A percentile compares a stretch with the other conserved stretches of the same genome.
These are phyloP conservation scores for Poeciliopsis presidionis DNA, from an alignment of 2,797 vertebrate species.

Conservation along the genomic window DNA sequence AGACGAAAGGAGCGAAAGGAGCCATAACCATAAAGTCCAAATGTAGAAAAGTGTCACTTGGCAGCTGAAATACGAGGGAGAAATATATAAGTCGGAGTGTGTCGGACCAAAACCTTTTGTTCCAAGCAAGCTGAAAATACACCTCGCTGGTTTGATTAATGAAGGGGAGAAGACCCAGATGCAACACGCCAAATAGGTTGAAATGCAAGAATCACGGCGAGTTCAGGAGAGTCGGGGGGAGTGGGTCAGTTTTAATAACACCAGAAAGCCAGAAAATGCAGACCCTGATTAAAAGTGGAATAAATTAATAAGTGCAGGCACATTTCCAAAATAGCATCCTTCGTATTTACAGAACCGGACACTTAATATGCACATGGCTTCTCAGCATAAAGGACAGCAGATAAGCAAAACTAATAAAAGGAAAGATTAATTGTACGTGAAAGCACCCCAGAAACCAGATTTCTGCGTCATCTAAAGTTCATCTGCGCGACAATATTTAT, in stretches of 20 bases:
- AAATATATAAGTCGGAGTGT: neutral
- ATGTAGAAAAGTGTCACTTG: neutral
- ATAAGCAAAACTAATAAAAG: neutral
- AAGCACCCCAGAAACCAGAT: neutral
- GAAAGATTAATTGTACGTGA: neutral
- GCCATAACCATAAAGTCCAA: neutral
- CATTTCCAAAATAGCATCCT: neutral
- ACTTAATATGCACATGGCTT: neutral
- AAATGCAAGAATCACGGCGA: neutral
- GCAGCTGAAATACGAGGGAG: neutral
- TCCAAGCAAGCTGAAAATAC: neutral
- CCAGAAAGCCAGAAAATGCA: neutral
- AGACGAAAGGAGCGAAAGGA: neutral
- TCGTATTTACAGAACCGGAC: neutral
- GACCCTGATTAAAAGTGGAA: neutral
- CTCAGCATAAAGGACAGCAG: neutral
- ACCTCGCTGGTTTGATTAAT: neutral
- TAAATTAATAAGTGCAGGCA: neutral
- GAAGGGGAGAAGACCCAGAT: constrained; percentile 4
- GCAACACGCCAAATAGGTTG: neutral
- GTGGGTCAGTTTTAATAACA: neutral
- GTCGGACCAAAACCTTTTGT: neutral
- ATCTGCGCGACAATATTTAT: neutral
- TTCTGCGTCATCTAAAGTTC: neutral
- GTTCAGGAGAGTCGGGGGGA: neutral